Conservation (phyloP, 1,140 invertebrate species). For the Carposina sasakii region DNA sequence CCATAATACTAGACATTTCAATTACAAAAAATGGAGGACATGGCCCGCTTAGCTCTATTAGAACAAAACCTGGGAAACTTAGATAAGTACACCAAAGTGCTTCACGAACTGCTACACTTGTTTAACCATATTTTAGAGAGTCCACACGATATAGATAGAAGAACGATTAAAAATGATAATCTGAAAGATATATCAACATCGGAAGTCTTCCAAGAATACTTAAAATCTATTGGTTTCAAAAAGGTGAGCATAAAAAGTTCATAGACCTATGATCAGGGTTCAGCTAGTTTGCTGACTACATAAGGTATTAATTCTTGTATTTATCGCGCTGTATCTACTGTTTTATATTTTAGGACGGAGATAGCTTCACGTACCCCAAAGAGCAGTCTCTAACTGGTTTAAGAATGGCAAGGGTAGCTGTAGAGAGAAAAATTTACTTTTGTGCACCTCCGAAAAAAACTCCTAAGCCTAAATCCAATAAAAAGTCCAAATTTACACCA, state of each 20-base stretch:
- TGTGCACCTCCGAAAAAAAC: too few relatives aligned
- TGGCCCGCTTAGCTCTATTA: constrained; percentile 49
- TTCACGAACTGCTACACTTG: constrained; percentile 38
- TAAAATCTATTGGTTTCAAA: constrained; percentile 55
- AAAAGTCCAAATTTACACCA: constrained; percentile 31
- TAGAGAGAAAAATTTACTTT: constrained; percentile 48
- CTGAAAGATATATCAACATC: constrained; percentile 30
- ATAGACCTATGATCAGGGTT: too few relatives aligned
- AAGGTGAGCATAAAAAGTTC: constrained; percentile 43
- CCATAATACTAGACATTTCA: too few relatives aligned
- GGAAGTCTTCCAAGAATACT: constrained; percentile 42
- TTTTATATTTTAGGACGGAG: constrained; percentile 28
- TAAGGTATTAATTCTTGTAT: too few relatives aligned
- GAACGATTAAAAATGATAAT: constrained; percentile 34
- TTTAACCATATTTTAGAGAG: constrained; percentile 53
- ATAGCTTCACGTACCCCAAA: constrained; percentile 38
- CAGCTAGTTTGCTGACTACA: too few relatives aligned
- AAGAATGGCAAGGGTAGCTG: constrained; percentile 39
- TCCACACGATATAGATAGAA: constrained; percentile 42
- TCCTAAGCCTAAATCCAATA: constrained; percentile 1
- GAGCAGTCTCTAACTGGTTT: constrained; percentile 39
- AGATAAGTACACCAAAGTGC: constrained; percentile 41
- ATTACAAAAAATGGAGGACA: constrained; percentile 62
- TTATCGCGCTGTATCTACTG: too few relatives aligned
- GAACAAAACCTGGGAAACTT: constrained; percentile 41